These are phyloP conservation scores for Dusona sp. DNA, from an alignment of 2,888 invertebrate genomes.

Conservation along the genomic window DNA sequence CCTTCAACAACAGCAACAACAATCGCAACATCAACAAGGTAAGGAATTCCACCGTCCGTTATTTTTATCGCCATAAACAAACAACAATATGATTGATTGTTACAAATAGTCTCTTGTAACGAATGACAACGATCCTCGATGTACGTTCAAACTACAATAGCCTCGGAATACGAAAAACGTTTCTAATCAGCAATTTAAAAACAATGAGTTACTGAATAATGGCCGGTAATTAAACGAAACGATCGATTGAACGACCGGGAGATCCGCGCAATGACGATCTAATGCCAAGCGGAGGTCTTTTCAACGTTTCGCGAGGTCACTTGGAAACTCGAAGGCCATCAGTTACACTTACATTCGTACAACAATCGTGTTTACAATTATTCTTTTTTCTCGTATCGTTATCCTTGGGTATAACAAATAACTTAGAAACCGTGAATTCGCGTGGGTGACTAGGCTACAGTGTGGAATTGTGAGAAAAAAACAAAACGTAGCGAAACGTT, in stretches of 20 bases:
- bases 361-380: slow-evolving; percentile 6
- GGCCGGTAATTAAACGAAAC: slow-evolving; percentile 32
- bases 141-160: not conserved
- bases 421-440: slow-evolving; percentile 50
- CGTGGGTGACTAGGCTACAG: slow-evolving; percentile 37
- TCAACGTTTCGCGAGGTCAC: slow-evolving; percentile 26
- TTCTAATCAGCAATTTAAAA: slow-evolving; percentile 30
- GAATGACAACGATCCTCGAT: not conserved
- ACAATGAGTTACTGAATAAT: slow-evolving; percentile 25
- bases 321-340: slow-evolving; percentile 9
- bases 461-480: slow-evolving; percentile 9
- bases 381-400: not conserved
- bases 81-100: not conserved
- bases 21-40: slow-evolving; percentile 65
- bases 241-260: slow-evolving; percentile 34
- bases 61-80: not conserved
- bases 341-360: not conserved
- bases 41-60: not conserved
- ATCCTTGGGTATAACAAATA: slow-evolving; percentile 31
- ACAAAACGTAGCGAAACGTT: slow-evolving; percentile 4
- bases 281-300: slow-evolving; percentile 7
- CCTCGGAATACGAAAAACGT: slow-evolving; percentile 17
- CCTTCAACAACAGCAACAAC: slow-evolving; percentile 55
- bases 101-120: not conserved
- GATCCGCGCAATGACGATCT: slow-evolving; percentile 15